phyloP scores from a whole-genome alignment of 2,113 vertebrate species.

The Rhodinocichla rosea region DNA sequence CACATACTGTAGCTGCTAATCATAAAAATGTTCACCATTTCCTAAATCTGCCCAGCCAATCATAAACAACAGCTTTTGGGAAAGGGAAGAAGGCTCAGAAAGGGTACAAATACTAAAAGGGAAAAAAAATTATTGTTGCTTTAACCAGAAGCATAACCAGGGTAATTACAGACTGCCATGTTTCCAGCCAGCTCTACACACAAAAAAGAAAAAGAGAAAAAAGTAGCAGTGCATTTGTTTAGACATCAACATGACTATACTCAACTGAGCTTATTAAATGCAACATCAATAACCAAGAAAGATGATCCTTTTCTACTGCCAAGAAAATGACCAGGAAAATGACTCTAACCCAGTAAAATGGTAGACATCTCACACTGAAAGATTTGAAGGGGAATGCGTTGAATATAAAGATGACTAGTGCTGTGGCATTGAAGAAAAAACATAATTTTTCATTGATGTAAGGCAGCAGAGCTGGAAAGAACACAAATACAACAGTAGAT shows the following conservation, averaged over 20 bases:
- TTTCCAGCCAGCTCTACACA: slow-evolving; percentile 17
- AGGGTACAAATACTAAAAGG: neutral
- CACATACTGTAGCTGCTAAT: neutral
- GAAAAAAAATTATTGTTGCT: neutral
- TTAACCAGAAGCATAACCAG: slow-evolving; percentile 12
- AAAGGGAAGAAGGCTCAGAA: neutral
- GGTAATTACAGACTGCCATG: neutral
- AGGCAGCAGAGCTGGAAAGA: slow-evolving; percentile 59
- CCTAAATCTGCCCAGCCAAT: neutral
- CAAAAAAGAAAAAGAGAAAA: neutral
- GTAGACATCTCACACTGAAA: slow-evolving; percentile 33
- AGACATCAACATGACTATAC: neutral
- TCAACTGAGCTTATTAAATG: slow-evolving; percentile 23
- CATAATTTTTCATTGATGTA: slow-evolving; percentile 72
- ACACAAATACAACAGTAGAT: slow-evolving; percentile 69
- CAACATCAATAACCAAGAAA: slow-evolving; percentile 57
- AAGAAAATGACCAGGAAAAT: slow-evolving; percentile 49
- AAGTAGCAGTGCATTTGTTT: neutral
- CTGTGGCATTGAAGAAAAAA: slow-evolving; percentile 52
- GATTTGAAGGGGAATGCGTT: slow-evolving; percentile 15
- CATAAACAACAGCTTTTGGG: neutral
- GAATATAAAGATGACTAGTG: slow-evolving; percentile 64
- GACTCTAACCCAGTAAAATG: slow-evolving; percentile 24
- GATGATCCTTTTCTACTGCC: slow-evolving; percentile 23
- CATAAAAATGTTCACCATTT: neutral